Evolutionary conservation across 2,797 vertebrate genomes (phyloP), one percentile per base, ranked within the genome.

Genomic region (Lagocephalus sceleratus): DNA sequence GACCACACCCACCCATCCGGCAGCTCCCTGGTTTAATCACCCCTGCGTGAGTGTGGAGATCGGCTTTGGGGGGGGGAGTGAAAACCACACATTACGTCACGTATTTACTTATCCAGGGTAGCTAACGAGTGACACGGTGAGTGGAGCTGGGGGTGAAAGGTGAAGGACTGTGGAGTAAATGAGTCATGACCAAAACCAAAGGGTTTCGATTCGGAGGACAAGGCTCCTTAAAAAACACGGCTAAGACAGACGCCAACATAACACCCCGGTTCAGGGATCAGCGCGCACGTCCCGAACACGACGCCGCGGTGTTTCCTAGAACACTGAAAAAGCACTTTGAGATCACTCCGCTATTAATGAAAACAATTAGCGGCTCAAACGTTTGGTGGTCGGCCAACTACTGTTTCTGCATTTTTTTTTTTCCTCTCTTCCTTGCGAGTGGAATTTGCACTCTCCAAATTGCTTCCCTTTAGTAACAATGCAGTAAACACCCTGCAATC

Each of bases 101-200:
- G 57, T 85, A 76, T 87, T 89, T 87, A 84, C 87, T 86, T 80
- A 85, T 82, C 71, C 79, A 71, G 81, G 78, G 66, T 63, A 76
- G 81, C 80, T 49, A 63, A 75, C 49, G 63, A 62, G 56, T 81
- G 72, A 82, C 80, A 78, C 57, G 73, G 67, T 79, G 81, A 84
- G 79, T 77, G 73, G 77, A 79, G 75, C 57, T 54, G 10, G 74
- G 63, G 86, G 85, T 87, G 67, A 88, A 84, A 87, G 87, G 86
- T 86, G 78, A 89, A 85, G 86, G 86, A 88, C 82, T 86, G 73
- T 40, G 68, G 79, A 85, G 79, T 87, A 85, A 89, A 87, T 87
- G 84, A 89, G 78, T 89, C 84, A 85, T 87, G 84, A 88, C 85
- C 83, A 83, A 83, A 84, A 76, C 75, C 62, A 85, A 79, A 83